phyloP scores from a whole-genome alignment of 2,113 vertebrate species.

The Oryzias javanicus region DNA sequence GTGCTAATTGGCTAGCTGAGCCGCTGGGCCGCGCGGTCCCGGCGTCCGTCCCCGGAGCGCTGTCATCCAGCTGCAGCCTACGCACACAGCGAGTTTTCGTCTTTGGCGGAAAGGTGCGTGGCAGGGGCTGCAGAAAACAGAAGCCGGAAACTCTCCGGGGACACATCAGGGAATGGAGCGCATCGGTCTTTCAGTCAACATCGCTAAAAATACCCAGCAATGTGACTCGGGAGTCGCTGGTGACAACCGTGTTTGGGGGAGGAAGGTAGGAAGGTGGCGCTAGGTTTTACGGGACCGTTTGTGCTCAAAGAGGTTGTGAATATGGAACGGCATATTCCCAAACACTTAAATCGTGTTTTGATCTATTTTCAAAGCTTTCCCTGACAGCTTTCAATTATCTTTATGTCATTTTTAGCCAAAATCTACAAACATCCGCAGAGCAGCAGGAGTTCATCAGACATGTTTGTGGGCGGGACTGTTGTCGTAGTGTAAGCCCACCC shows the following conservation, averaged over 20 bases:
- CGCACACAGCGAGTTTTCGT: conserved; percentile 39
- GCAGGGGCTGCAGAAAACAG: conserved; percentile 62
- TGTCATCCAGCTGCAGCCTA: conserved; percentile 59
- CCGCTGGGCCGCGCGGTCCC: conserved; percentile 30
- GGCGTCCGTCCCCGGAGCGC: conserved; percentile 43
- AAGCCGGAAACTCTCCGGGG: conserved; percentile 18
- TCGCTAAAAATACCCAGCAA: conserved; percentile 62
- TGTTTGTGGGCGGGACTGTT: no score
- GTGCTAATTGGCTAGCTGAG: conserved; percentile 72
- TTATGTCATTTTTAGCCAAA: no score
- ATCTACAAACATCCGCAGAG: no score
- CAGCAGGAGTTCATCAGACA: no score
- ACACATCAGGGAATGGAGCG: conserved; percentile 32
- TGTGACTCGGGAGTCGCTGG: conserved; percentile 8
- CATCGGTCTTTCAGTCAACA: conserved; percentile 53
- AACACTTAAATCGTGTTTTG: no score
- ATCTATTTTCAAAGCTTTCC: no score
- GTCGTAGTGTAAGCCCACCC: no score
- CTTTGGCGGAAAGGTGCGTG: conserved; percentile 43
- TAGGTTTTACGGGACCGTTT: background rate
- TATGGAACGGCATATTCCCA: background rate
- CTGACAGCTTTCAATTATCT: no score
- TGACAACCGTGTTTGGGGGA: conserved; percentile 19
- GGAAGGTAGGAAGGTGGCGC: background rate
- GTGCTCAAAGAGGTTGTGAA: background rate